phyloP scores from a whole-genome alignment of 2,888 invertebrate species.

The Agrotis segetum region DNA sequence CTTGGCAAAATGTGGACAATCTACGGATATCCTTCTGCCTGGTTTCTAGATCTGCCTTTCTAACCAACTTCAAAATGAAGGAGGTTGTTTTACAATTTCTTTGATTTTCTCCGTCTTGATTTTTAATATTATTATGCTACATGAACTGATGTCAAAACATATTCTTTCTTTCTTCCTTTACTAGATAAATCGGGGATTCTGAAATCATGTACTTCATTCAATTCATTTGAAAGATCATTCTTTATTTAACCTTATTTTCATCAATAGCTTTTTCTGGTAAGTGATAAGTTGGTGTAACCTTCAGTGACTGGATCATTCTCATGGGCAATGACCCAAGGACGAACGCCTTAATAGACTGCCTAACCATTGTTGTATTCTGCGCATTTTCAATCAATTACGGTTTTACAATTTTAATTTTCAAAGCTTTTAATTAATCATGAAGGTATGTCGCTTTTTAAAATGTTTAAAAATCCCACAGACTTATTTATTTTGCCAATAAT shows the following conservation, averaged over 20 bases:
- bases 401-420: background rate
- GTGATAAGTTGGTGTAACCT: background rate
- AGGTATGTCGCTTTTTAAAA: background rate
- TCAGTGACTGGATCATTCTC: background rate
- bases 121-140: no score
- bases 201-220: background rate
- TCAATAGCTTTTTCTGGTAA: background rate
- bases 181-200: background rate
- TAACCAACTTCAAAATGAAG: no score
- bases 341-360: background rate
- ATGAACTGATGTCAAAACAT: background rate
- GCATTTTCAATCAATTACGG: constrained; percentile 1
- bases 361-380: constrained; percentile 4
- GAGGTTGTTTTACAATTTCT: no score
- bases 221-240: background rate
- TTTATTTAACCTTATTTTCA: constrained; percentile 7
- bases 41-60: no score
- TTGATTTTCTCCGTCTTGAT: no score
- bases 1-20: no score
- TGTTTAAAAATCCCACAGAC: background rate
- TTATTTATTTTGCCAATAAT: background rate
- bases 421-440: background rate
- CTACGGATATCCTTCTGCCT: no score
- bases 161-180: background rate
- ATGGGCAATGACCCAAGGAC: background rate